These are phyloP conservation scores for Leistus spinibarbis DNA, from an alignment of 2,888 invertebrate species.

Conservation along the genomic window DNA sequence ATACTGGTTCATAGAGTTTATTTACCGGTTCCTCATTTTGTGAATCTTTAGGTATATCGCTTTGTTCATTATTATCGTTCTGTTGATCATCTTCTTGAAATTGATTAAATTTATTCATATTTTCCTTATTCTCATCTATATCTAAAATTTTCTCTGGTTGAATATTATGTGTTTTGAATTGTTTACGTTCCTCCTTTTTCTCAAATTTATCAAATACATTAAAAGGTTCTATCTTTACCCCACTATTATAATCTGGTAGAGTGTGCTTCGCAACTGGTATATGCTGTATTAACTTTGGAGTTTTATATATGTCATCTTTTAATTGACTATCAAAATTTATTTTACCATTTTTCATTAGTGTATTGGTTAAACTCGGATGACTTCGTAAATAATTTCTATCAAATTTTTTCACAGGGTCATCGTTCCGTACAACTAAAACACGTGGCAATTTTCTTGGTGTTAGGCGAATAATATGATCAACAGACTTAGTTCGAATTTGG, in stretches of 20 bases:
- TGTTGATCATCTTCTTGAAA: background rate
- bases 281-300: background rate
- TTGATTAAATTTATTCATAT: background rate
- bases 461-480: slow-evolving; percentile 7
- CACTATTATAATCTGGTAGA: no score
- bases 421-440: background rate
- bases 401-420: background rate
- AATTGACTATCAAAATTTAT: background rate
- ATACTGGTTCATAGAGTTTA: no score
- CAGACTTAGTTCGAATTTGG: background rate
- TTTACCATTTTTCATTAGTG: background rate
- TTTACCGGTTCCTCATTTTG: background rate
- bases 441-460: background rate
- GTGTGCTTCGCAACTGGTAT: background rate
- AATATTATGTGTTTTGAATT: background rate
- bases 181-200: background rate
- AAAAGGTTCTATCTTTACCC: background rate
- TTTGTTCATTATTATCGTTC: background rate
- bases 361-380: background rate
- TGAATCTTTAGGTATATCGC: background rate
- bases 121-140: background rate
- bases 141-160: background rate
- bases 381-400: background rate
- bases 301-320: background rate
- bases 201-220: background rate